Evolutionary conservation across 1,140 invertebrate species (phyloP).

Genomic region (Drosophila auraria): DNA sequence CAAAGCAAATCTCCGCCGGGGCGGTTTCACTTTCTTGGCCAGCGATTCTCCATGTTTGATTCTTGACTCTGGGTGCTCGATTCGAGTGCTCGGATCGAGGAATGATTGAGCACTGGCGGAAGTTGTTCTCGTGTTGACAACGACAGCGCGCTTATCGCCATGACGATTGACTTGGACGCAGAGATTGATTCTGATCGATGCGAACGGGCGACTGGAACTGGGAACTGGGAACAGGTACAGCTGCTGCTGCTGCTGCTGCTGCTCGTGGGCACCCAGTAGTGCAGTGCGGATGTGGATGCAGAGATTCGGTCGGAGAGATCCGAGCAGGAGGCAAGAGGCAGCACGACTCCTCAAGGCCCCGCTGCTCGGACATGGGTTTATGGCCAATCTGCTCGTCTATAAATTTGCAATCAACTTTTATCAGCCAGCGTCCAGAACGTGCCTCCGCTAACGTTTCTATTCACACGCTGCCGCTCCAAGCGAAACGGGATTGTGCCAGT

Average conservation of each 20-base stretch:
- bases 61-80: slow-evolving; percentile 1
- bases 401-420: slow-evolving; percentile 84
- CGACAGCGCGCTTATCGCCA: slow-evolving; percentile 65
- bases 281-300: slow-evolving; percentile 9
- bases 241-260: not conserved
- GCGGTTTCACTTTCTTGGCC: slow-evolving; percentile 63
- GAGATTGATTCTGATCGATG: slow-evolving; percentile 57
- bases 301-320: slow-evolving; percentile 9
- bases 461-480: slow-evolving; percentile 65
- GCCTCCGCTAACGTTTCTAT: slow-evolving; percentile 81
- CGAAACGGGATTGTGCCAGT: slow-evolving; percentile 51
- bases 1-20: slow-evolving; percentile 41
- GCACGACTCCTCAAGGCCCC: slow-evolving; percentile 40
- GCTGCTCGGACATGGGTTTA: slow-evolving; percentile 65
- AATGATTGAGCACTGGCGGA: slow-evolving; percentile 79
- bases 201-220: not conserved
- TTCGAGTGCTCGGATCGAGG: not conserved
- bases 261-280: not conserved
- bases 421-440: slow-evolving; percentile 73
- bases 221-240: slow-evolving; percentile 12
- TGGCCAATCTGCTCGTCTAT: slow-evolving; percentile 78
- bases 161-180: slow-evolving; percentile 49
- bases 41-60: slow-evolving; percentile 2
- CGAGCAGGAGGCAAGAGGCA: slow-evolving; percentile 4
- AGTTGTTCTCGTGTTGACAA: slow-evolving; percentile 74